Evolutionary conservation across 2,113 vertebrate species (phyloP), one percentile per base, ranked within the genome.

Genomic region (Heloderma charlesbogerti): DNA sequence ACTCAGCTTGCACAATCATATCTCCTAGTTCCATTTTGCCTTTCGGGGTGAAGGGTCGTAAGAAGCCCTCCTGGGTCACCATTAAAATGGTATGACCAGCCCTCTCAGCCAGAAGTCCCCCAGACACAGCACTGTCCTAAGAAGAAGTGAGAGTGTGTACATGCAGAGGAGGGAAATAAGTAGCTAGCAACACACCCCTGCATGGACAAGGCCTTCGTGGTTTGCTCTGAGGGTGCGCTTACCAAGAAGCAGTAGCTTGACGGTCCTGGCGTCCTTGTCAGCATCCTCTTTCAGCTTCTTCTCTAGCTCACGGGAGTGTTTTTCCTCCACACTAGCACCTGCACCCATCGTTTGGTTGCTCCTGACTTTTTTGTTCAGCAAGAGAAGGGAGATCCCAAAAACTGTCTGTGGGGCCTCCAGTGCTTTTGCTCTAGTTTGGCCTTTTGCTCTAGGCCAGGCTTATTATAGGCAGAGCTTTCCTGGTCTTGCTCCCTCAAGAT

Each of bases 241-340:
- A 99, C 99, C 99, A 95, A 99, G 97, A 93, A 99, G 98, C 94
- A 99, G 98, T 95, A 99, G 97, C 95, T 99, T 99, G 96, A 99
- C 99, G 0, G 99, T 99, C 93, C 99, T 98, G 91, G 99, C 99
- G 80, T 99, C 99, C 92, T 96, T 98, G 94, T 99, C 99, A 0
- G 98, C 99, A 2, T 99, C 99, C 92, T 99, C 99, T 93, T 99
- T 99, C 93, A 99, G 98, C 95, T 98, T 99, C 97, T 99, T 99
- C 96, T 99, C 99, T 93, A 99, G 96, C 94, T 99, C 99, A 0
- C 97, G 98, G 91, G 99, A 99, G 94, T 98, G 99, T 92, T 99
- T 99, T 92, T 98, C 99, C 96, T 99, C 99, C 0, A 98, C 98
- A 0, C 99, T 99, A 89, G 98, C 99, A 94, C 99, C 99, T 2